A percentile compares a stretch with the other conserved stretches of the same genome.
phyloP scores from a whole-genome alignment of 2,888 invertebrate species.

The Epinotia bilunana region DNA sequence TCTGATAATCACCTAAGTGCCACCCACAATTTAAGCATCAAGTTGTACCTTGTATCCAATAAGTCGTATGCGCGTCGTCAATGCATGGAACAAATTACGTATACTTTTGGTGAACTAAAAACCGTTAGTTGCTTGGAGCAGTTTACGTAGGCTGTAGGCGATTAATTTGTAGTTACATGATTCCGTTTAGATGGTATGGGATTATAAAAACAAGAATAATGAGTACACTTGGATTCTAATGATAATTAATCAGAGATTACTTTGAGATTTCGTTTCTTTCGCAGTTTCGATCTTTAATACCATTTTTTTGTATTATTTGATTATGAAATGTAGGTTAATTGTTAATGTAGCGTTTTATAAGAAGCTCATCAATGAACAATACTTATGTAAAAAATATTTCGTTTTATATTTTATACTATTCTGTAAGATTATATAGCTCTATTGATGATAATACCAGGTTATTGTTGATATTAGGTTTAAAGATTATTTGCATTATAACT shows the following conservation, averaged over 20 bases:
- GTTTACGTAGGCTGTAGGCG: conserved; percentile 32
- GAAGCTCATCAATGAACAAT: too few relatives aligned
- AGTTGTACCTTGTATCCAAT: background rate
- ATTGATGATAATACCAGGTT: too few relatives aligned
- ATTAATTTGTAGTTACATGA: conserved; percentile 12
- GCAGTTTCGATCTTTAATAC: too few relatives aligned
- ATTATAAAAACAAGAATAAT: conserved; percentile 1
- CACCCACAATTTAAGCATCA: conserved; percentile 15
- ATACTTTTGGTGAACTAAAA: background rate
- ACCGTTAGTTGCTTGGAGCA: conserved; percentile 32
- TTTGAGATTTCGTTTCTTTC: background rate
- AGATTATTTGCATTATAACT: too few relatives aligned
- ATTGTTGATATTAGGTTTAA: too few relatives aligned
- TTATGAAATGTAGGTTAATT: too few relatives aligned
- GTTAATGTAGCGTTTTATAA: too few relatives aligned
- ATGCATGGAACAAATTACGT: conserved; percentile 1
- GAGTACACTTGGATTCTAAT: background rate
- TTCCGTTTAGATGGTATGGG: conserved; percentile 14
- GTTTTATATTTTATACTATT: too few relatives aligned
- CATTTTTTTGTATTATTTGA: too few relatives aligned
- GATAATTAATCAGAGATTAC: background rate
- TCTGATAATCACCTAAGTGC: conserved; percentile 40
- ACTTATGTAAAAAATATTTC: too few relatives aligned
- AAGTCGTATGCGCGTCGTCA: background rate
- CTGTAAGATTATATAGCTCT: too few relatives aligned